A percentile compares a stretch with the other conserved stretches of the same genome.
Evolutionary conservation across 2,888 invertebrate species (phyloP).

Genomic region (Carabus problematicus): DNA sequence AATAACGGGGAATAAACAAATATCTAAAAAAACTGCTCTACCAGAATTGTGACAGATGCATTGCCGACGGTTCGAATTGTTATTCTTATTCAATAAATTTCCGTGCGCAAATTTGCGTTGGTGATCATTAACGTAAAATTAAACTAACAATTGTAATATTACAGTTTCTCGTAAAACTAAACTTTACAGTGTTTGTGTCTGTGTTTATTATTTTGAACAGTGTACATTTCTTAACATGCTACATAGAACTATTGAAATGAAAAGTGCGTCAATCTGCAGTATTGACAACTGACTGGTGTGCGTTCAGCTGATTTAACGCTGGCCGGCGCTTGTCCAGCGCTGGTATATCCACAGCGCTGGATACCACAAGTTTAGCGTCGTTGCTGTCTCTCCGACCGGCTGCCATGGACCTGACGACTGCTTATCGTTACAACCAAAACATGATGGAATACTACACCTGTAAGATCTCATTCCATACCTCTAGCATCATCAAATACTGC

Average conservation of each 20-base stretch:
- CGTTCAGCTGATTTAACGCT: conserved; percentile 15
- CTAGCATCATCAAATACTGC: too few relatives aligned
- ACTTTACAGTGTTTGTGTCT: neutral
- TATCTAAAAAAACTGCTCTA: too few relatives aligned
- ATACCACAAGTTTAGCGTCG: conserved; percentile 72
- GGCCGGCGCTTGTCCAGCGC: conserved; percentile 18
- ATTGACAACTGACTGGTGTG: conserved; percentile 9
- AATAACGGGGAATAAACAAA: too few relatives aligned
- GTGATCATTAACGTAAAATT: too few relatives aligned
- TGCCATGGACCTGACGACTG: conserved; percentile 90
- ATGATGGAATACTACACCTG: conserved; percentile 99
- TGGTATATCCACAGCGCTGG: conserved; percentile 58
- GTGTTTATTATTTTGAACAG: too few relatives aligned
- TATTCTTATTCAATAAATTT: too few relatives aligned
- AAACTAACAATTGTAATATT: too few relatives aligned
- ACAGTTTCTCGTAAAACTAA: neutral
- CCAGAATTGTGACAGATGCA: too few relatives aligned
- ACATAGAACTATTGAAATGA: neutral
- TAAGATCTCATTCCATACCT: conserved; percentile 62
- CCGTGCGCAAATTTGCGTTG: too few relatives aligned
- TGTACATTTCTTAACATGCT: neutral
- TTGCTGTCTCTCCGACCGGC: conserved; percentile 70
- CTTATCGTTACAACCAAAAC: conserved; percentile 95
- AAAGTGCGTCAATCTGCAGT: neutral
- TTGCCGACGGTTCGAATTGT: too few relatives aligned